Base-by-base conservation (phyloP, 2,888 invertebrate genomes). In the Orthosia gothica region DNA sequence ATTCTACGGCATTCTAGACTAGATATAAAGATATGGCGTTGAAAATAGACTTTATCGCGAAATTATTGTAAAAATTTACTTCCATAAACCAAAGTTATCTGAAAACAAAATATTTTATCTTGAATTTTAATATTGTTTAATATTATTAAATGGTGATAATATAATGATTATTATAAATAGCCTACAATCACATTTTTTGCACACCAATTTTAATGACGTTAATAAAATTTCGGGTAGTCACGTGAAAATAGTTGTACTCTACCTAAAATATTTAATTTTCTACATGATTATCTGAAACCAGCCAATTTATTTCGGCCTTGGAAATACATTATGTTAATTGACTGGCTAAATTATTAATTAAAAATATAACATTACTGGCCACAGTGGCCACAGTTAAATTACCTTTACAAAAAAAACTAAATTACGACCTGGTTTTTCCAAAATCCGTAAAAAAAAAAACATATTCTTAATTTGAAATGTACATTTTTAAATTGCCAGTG, bases 61-160 rank as follows among this genome's bases (percentile, higher is more conserved):
- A 89, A 86, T 89, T 89, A 90, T 91, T 90, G 88, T 88, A 85
- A 87, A 87, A 83, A 90, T 90, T 92, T 92, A 92, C 91, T 93
- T 92, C 94, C 91, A 92, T 87, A 88, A 86, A 89, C 86, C 79
- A 89, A 72, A 92, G 91, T 94, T 95, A 95, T 95, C 95, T 88
- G 78, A 87, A 90, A 89, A 90, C 87, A 91, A 91, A 92, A 94
- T 93, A 94, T 93, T n/a, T 95, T 95, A 95, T 95, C 95, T 92
- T 91, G 88, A 89, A 93, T 92, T 93, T 94, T 89, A 89, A 87
- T 91, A 90, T 92, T 92, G 94, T 94, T 92, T 79, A 80, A 90
- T 92, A 90, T 88, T 88, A 90, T 90, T 91, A 86, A 84, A 90
- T 88, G 89, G 89, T 90, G 91, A 92, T 89, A 88, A 90, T 90